A percentile compares a stretch with the other conserved stretches of the same genome.
Conservation (phyloP, 2,113 vertebrate species). For the Callorhinus ursinus region DNA sequence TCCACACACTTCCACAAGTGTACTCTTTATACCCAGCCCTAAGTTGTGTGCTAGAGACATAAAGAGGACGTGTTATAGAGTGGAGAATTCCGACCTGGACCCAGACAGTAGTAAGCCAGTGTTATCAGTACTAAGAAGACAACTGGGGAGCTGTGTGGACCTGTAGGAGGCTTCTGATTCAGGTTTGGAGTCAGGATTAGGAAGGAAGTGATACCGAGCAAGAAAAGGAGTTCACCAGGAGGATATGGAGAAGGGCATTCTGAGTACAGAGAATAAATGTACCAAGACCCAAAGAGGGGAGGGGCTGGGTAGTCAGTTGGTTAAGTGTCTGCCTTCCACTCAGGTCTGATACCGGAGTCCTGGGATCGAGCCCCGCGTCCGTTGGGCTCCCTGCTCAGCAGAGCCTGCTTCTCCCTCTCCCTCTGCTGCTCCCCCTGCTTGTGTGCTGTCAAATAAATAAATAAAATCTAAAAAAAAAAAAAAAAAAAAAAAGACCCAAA, state of each 20-base stretch:
- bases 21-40: background rate
- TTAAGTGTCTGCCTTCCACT: no score
- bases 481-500: background rate
- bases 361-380: no score
- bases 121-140: background rate
- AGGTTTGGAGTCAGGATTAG: background rate
- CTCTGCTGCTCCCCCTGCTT: no score
- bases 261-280: background rate
- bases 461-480: no score
- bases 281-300: background rate
- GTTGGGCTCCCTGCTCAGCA: no score
- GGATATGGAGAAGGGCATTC: slow-evolving; percentile 27
- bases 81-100: slow-evolving; percentile 3
- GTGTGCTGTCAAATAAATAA: no score
- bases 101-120: background rate
- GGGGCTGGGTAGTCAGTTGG: no score
- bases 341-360: no score
- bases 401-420: no score
- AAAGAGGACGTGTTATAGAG: background rate
- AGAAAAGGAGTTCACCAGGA: slow-evolving; percentile 19
- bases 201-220: slow-evolving; percentile 14
- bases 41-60: background rate
- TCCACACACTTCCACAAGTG: background rate
- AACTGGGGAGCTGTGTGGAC: background rate
- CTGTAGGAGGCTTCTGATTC: slow-evolving; percentile 34